Evolutionary conservation across 2,888 invertebrate species (phyloP).

Genomic region (Parnassius mnemosyne): DNA sequence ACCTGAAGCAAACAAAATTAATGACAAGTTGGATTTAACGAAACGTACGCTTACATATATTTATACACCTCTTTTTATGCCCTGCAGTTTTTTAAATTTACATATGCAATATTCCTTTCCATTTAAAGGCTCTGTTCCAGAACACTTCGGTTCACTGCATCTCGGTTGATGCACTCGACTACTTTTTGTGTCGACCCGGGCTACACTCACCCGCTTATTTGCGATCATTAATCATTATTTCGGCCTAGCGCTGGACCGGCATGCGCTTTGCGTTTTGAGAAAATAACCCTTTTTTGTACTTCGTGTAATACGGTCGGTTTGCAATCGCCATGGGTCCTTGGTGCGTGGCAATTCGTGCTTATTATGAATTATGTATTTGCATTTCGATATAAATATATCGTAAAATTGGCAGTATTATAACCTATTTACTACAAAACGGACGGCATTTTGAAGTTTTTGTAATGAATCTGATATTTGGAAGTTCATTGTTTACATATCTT

Average conservation of each 20-base stretch:
- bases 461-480: no score
- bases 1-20: background rate
- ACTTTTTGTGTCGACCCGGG: constrained; percentile 61
- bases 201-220: constrained; percentile 77
- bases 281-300: constrained; percentile 77
- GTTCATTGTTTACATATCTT: no score
- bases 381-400: constrained; percentile 5
- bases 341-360: constrained; percentile 43
- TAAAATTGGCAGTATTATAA: background rate
- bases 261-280: constrained; percentile 68
- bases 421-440: no score
- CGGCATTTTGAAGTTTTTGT: no score
- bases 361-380: constrained; percentile 22
- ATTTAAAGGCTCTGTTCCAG: constrained; percentile 16
- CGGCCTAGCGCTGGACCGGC: constrained; percentile 62
- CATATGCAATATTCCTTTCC: constrained; percentile 17
- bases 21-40: background rate
- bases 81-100: constrained; percentile 5
- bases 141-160: constrained; percentile 60
- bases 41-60: background rate
- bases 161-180: constrained; percentile 44
- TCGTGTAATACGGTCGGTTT: constrained; percentile 46
- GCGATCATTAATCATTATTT: constrained; percentile 80
- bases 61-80: background rate
- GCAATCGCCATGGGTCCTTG: constrained; percentile 44